phyloP scores from a whole-genome alignment of 2,113 vertebrate species.

The Raphicerus campestris region DNA sequence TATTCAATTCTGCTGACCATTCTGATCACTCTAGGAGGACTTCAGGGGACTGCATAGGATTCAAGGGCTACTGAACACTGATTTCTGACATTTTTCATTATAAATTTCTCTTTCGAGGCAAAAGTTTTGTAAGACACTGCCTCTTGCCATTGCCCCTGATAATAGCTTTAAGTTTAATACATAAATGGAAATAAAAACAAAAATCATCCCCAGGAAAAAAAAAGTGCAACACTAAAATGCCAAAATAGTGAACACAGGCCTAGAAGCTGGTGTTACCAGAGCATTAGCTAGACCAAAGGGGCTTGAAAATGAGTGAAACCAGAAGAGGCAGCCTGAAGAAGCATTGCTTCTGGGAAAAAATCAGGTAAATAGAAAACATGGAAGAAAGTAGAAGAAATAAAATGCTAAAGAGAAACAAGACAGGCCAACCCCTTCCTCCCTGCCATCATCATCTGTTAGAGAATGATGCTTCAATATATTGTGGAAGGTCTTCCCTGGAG shows the following conservation, averaged over 20 bases:
- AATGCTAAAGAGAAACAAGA: not conserved
- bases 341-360: not conserved
- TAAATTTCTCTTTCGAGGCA: not conserved
- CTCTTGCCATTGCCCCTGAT: not conserved
- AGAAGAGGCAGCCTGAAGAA: not conserved
- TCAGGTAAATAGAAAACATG: not conserved
- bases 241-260: not conserved
- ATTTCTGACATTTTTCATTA: not conserved
- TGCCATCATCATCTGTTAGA: not conserved
- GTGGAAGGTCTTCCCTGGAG: not conserved
- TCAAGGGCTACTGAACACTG: not conserved
- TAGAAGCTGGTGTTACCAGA: not conserved
- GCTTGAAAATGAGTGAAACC: not conserved
- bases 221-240: not conserved
- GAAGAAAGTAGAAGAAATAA: not conserved
- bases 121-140: not conserved
- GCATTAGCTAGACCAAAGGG: not conserved
- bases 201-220: not conserved
- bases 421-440: not conserved
- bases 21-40: not conserved
- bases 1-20: not conserved
- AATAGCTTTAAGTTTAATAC: not conserved
- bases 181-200: not conserved
- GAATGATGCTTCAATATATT: not conserved
- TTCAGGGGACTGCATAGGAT: not conserved